These are phyloP conservation scores for Agrotis segetum DNA, from an alignment of 2,888 invertebrate species.

Conservation along the genomic window DNA sequence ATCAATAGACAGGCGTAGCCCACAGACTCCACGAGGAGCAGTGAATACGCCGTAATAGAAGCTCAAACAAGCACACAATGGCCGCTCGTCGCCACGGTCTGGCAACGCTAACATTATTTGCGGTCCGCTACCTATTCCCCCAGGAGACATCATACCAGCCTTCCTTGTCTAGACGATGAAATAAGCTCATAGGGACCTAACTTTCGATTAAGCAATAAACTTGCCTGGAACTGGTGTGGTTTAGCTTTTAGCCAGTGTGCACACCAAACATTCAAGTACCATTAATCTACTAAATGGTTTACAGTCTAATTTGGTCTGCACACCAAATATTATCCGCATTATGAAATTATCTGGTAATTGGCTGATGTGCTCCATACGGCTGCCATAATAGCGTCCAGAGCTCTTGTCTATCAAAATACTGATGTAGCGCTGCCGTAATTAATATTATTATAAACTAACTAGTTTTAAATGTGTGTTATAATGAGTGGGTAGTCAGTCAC, in stretches of 20 bases:
- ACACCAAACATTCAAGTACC: constrained; percentile 13
- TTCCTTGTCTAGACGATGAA: constrained; percentile 83
- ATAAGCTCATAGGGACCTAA: constrained; percentile 56
- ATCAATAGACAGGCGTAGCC: constrained; percentile 49
- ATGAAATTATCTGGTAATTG: constrained; percentile 40
- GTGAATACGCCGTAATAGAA: constrained; percentile 67
- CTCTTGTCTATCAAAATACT: constrained; percentile 32
- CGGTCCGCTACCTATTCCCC: constrained; percentile 84
- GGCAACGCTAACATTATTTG: constrained; percentile 84
- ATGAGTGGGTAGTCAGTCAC: constrained; percentile 20
- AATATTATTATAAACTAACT: constrained; percentile 26
- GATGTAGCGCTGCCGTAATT: constrained; percentile 1
- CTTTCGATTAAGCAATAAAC: constrained; percentile 45
- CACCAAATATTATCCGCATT: constrained; percentile 26
- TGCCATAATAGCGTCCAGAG: constrained; percentile 21
- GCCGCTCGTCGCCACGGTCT: constrained; percentile 80
- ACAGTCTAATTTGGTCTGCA: constrained; percentile 33
- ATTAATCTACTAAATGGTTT: constrained; percentile 58
- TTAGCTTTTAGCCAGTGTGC: constrained; percentile 11
- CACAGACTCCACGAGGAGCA: constrained; percentile 52
- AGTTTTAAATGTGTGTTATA: constrained; percentile 20
- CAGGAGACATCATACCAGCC: constrained; percentile 77
- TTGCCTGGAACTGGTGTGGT: constrained; percentile 20
- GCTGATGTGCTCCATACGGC: constrained; percentile 6
- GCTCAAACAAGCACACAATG: constrained; percentile 75